A percentile compares a stretch with the other conserved stretches of the same genome.
phyloP scores from a whole-genome alignment of 1,140 invertebrate species.

The Aphidius gifuensis region DNA sequence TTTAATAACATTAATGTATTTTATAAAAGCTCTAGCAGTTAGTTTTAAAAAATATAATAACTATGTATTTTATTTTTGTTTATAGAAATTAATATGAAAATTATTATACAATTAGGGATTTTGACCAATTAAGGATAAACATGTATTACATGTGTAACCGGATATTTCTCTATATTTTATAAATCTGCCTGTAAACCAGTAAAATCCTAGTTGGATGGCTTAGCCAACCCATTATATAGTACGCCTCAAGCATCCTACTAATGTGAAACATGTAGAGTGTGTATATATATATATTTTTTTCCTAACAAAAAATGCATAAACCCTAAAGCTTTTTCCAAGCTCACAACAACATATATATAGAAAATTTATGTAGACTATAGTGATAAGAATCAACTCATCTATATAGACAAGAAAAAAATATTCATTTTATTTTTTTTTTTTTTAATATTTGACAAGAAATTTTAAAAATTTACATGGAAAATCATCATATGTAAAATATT shows the following conservation, averaged over 20 bases:
- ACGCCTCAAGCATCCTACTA: constrained; percentile 27
- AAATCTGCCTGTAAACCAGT: constrained; percentile 40
- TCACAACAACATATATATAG: background rate
- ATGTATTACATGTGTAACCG: constrained; percentile 1
- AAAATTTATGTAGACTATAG: background rate
- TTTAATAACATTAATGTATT: too few relatives aligned
- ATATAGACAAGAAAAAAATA: background rate
- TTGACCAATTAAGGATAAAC: too few relatives aligned
- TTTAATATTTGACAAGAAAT: background rate
- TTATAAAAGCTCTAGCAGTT: too few relatives aligned
- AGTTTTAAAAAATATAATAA: too few relatives aligned
- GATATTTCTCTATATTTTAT: constrained; percentile 33
- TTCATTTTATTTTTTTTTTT: background rate
- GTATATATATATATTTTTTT: background rate
- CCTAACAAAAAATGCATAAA: too few relatives aligned
- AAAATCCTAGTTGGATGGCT: constrained; percentile 33
- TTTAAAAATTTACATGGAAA: background rate
- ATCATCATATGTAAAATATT: too few relatives aligned
- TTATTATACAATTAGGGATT: too few relatives aligned
- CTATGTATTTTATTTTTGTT: too few relatives aligned
- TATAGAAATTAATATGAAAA: too few relatives aligned
- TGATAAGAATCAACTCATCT: background rate
- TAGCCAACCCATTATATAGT: constrained; percentile 22
- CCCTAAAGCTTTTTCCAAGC: background rate
- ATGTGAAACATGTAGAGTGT: constrained; percentile 31